phyloP scores from a whole-genome alignment of 2,888 invertebrate genomes.

The Cremastobaeus sp. region DNA sequence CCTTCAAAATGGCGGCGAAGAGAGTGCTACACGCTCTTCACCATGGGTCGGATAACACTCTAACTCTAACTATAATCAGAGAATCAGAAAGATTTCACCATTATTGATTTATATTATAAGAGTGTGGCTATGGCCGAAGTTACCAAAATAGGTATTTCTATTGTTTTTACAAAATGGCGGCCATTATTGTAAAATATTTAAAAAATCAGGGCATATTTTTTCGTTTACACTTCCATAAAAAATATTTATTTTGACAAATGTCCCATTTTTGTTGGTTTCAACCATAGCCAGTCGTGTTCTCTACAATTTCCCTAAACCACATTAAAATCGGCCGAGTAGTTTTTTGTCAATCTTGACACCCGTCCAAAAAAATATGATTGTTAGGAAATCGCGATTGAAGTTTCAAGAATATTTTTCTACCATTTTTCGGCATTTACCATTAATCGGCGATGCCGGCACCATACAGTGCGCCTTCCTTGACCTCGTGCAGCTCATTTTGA shows the following conservation, averaged over 20 bases:
- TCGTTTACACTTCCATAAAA: background rate
- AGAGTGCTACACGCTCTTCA: background rate
- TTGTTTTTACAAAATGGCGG: too few relatives aligned
- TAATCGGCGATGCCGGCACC: constrained; percentile 9
- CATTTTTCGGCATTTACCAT: constrained; percentile 6
- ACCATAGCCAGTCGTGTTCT: constrained; percentile 14
- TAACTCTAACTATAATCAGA: constrained; percentile 1
- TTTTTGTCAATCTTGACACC: constrained; percentile 10
- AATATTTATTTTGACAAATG: background rate
- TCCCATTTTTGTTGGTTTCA: constrained; percentile 12
- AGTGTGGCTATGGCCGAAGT: too few relatives aligned
- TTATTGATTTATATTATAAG: too few relatives aligned
- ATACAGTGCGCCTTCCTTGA: too few relatives aligned
- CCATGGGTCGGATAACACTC: background rate
- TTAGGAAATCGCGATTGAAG: constrained; percentile 15
- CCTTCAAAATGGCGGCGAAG: background rate
- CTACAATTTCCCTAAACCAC: constrained; percentile 5
- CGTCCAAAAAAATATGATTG: constrained; percentile 16
- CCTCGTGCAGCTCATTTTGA: too few relatives aligned
- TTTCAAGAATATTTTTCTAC: constrained; percentile 8
- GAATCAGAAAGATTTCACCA: too few relatives aligned
- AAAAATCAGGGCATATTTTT: too few relatives aligned
- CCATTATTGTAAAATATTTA: too few relatives aligned
- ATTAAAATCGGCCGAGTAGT: constrained; percentile 12
- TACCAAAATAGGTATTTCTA: too few relatives aligned